Evolutionary conservation across 1,140 invertebrate genomes (phyloP), one percentile per base, ranked within the genome.

Genomic region (Plectrocnemia conspersa): DNA sequence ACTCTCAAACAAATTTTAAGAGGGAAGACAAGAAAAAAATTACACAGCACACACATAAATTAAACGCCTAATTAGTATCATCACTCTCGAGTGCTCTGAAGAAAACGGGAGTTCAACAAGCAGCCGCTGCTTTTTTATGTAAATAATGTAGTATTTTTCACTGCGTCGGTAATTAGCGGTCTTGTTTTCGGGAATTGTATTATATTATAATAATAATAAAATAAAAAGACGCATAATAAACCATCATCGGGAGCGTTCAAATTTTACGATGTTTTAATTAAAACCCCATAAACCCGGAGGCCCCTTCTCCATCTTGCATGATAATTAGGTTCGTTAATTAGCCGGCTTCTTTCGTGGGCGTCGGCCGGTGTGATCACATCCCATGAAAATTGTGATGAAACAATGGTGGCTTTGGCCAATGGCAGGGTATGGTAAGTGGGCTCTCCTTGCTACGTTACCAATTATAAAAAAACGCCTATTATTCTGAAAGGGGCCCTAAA

Each of bases 311-410:
- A 21, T 42, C 42, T 52, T 23, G 24, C 36, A 41, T 41, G 50
- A 52, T 41, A 52, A 52, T 52, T 52, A 52, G 23, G 13, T 6
- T 24, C 50, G 42, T 52, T 52, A 52, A 52, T 52, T 52, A 52
- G 50, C 23, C 11, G 25, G 16, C 47, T 18, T 11, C n/a, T 18
- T 15, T 21, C 18, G 5, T 41, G 36, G 50, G 50, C 50, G 50
- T 38, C 19, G 50, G 22, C 22, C 19, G n/a, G 27, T 23, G 50
- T 41, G 50, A 40, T 52, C 50, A 42, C 50, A 27, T 52, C 25
- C 50, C 50, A 23, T 42, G 50, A 52, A 52, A 52, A 41, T 18
- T 25, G 22, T 16, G 38, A 52, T 27, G 36, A 41, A 52, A 52
- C 50, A 52, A 52, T 52, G 50, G 38, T 15, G 5, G 35, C 18